A percentile compares a stretch with the other conserved stretches of the same genome.
Conservation (phyloP, 2,888 invertebrate species). For the Lasioglossum malachurum region DNA sequence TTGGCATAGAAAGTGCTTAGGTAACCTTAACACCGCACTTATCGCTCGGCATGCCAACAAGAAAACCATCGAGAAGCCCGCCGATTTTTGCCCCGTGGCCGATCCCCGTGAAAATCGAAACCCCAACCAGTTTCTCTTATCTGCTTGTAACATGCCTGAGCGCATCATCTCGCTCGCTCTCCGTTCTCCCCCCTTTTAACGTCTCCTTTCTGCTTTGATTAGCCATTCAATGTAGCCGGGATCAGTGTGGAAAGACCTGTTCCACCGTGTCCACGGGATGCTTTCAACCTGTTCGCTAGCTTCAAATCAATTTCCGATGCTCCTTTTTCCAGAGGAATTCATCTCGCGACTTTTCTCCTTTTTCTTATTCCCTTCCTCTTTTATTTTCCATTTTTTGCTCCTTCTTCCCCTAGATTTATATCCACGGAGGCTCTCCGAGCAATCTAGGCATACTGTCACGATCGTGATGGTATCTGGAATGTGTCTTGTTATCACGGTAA, state of each 20-base stretch:
- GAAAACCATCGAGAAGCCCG: conserved; percentile 30
- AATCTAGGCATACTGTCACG: neutral
- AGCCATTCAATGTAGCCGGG: conserved; percentile 1
- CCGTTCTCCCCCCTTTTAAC: neutral
- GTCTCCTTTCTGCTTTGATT: conserved; percentile 1
- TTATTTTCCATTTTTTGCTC: neutral
- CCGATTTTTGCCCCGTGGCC: neutral
- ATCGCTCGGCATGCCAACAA: conserved; percentile 45
- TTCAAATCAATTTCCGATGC: conserved; percentile 8
- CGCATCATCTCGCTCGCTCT: neutral
- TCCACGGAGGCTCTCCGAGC: neutral
- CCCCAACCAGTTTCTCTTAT: conserved; percentile 13
- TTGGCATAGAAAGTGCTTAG: conserved; percentile 65
- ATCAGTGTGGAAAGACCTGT: conserved; percentile 15
- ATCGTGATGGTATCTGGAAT: too few species aligned
- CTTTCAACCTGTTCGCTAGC: conserved; percentile 13
- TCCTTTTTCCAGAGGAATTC: neutral
- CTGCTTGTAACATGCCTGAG: neutral
- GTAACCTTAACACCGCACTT: conserved; percentile 57
- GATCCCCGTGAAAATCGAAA: conserved; percentile 17
- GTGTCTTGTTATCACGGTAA: neutral
- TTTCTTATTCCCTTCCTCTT: neutral
- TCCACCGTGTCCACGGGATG: conserved; percentile 13
- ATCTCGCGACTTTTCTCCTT: neutral
- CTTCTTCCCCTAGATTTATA: conserved; percentile 1